These are phyloP conservation scores for Pterocles burchelli DNA, from an alignment of 2,113 vertebrate genomes.

Conservation along the genomic window DNA sequence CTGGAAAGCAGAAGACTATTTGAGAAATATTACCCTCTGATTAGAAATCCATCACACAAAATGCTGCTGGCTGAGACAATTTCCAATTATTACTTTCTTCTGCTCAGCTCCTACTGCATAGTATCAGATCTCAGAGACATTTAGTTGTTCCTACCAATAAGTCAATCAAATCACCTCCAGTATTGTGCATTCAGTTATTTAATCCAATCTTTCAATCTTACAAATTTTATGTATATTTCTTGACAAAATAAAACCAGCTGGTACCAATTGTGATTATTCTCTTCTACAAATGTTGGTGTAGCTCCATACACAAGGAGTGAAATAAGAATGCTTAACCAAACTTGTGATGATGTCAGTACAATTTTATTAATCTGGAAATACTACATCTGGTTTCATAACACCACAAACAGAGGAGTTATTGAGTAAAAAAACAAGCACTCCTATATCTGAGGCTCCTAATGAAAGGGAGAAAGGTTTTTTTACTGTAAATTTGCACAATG, in stretches of 20 bases:
- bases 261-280: background rate
- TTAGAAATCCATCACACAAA: background rate
- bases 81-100: background rate
- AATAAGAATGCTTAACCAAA: background rate
- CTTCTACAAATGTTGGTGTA: background rate
- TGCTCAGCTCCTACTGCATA: background rate
- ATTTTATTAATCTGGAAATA: background rate
- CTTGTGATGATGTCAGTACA: background rate
- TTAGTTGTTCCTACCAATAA: background rate
- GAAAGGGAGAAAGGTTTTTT: background rate
- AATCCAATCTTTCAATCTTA: background rate
- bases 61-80: background rate
- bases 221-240: background rate
- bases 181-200: background rate
- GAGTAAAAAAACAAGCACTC: background rate
- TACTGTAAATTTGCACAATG: background rate
- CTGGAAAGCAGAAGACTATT: constrained; percentile 71
- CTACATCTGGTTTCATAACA: background rate
- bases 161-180: background rate
- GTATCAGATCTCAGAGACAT: background rate
- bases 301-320: background rate
- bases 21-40: background rate
- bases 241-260: background rate
- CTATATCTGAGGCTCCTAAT: background rate
- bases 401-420: background rate